Evolutionary conservation across 2,113 vertebrate species (phyloP).

Genomic region (Upupa epops): DNA sequence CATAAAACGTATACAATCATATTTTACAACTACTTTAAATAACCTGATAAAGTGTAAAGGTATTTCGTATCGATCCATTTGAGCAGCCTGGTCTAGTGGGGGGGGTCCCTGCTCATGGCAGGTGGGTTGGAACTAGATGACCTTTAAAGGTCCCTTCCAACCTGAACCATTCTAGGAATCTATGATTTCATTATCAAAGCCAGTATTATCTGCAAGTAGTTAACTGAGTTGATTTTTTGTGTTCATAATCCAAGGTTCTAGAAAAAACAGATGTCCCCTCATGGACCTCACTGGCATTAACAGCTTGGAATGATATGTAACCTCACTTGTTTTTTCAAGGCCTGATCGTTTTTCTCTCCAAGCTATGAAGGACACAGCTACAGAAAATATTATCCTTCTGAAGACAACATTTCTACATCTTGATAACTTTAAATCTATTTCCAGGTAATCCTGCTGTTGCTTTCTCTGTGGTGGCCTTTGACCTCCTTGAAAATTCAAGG

Average conservation of each 20-base stretch:
- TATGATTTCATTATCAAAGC: background rate
- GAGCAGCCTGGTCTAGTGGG: too few relatives aligned
- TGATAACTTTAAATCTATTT: slow-evolving; percentile 1
- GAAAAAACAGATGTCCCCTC: slow-evolving; percentile 6
- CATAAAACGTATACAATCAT: background rate
- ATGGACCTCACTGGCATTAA: background rate
- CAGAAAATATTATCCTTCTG: background rate
- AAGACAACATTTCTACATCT: background rate
- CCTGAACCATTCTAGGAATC: too few relatives aligned
- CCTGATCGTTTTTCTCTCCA: background rate
- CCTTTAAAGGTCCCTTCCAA: too few relatives aligned
- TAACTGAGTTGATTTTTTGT: background rate
- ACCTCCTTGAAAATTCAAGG: background rate
- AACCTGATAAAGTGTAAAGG: background rate
- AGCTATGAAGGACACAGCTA: background rate
- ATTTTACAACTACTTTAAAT: background rate
- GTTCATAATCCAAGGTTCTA: slow-evolving; percentile 4
- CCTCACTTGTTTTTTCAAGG: background rate
- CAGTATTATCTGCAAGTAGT: background rate
- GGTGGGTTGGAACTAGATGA: too few relatives aligned
- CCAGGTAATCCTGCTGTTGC: background rate
- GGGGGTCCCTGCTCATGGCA: too few relatives aligned
- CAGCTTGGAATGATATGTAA: background rate
- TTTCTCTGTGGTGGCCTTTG: background rate
- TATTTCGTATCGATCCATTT: background rate